Base-by-base conservation (phyloP, 2,113 vertebrate genomes). In the Mirounga angustirostris region DNA sequence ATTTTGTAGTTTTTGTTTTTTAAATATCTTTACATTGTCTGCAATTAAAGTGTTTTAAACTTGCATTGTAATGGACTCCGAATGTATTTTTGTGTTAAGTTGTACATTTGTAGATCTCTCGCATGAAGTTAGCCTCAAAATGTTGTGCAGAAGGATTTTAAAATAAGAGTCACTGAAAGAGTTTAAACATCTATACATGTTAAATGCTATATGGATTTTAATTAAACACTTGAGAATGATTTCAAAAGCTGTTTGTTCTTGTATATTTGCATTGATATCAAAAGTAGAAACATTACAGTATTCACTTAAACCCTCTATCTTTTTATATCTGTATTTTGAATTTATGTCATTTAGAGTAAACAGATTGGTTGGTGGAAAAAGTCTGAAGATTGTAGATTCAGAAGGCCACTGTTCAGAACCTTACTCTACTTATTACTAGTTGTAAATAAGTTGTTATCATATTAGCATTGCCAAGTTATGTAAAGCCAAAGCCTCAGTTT, bases 1-100 rank as follows among this genome's bases (percentile, higher is more conserved):
- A 97, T 99, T 99, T 99, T 99, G 97, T 99, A 99, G 98, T 98
- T 99, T 99, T 98, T 98, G 95, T 98, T 99, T 98, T 98, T 97
- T 65, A 98, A 99, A 98, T 96, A 98, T 98, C 96, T 98, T 98
- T 98, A 98, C 98, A 98, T 98, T 98, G 97, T 98, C 98, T 98
- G 98, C 97, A 98, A 98, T 98, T 98, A 98, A 98, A 99, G 97
- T 98, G 98, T 99, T 99, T 99, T 98, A 95, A 99, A 98, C 98
- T 98, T 98, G 97, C 98, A 98, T 98, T 98, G 98, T 97, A 98
- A 98, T 99, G 98, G 97, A 98, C 98, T 97, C 96, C 65, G 85
- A 98, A 97, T 99, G 98, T 99, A 99, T 99, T 99, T 98, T 99
- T 99, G 97, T 98, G 98, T 98, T 98, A 98, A 98, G 85, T 94